Evolutionary conservation across 2,113 vertebrate species (phyloP), one percentile per base, ranked within the genome.

Genomic region (Phainopepla nitens): DNA sequence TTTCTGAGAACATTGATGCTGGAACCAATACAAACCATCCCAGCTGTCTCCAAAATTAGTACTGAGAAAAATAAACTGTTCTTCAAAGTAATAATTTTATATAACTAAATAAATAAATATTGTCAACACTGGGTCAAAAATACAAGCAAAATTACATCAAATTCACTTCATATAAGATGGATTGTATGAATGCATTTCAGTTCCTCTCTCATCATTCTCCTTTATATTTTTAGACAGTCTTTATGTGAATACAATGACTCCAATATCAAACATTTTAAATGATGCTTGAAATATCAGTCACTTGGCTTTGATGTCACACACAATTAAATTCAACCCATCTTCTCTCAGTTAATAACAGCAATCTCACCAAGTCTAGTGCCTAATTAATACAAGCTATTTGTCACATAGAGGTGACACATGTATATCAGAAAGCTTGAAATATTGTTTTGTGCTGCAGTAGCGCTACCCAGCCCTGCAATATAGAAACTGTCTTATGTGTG

Each of bases 311-410:
- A 99, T 99, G 99, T 99, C 99, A 99, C 99, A 99, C 99, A 99
- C 99, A 99, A 99, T 99, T 99, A 99, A 99, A 99, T 99, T 99
- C 99, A 99, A 98, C 99, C 99, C 99, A 99, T 98, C 98, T 98
- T 98, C 99, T 98, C 98, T 98, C 98, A 97, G 99, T 99, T 99
- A 99, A 99, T 99, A 99, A 99, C 99, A 99, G 99, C 99, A 99
- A 99, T 99, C 99, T 99, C 98, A 98, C 99, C 98, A 98, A 98
- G 98, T 99, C 99, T 99, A 99, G 98, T 98, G 99, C 98, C 99
- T 99, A 99, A 99, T 99, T 99, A 99, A 99, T 99, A 99, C 98
- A 99, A 99, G 99, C 99, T 99, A 99, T 99, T 99, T 99, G 99
- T 99, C 99, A 99, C 98, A 98, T 98, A 99, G 98, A 98, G 98